Base-by-base conservation (phyloP, 37 sponge, comb jelly and placozoan genomes). In the Cliona cf. orientalis region DNA sequence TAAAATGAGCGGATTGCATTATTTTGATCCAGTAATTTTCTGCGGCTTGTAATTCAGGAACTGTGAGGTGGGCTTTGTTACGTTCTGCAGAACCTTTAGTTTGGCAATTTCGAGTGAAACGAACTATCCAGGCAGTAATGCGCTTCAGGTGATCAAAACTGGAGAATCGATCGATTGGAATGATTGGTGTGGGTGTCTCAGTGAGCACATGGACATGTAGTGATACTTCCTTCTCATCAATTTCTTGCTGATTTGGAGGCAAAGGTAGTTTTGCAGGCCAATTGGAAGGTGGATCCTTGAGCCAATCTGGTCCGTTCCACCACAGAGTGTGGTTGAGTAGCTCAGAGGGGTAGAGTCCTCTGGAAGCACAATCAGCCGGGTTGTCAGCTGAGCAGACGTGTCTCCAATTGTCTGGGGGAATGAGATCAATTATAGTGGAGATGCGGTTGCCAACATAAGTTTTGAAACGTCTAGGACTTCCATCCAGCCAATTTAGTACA, bases 401-500 rank as follows among this genome's bases (percentile, higher is more conserved):
- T 39, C 34, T 55, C 60, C 71, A 69, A 26, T 39, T 57, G 14
- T 69, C 71, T 14, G 81, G 72, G 28, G 60, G 71, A 23, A 81
- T 71, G 45, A 39, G 55, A 57, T 56, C 71, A 12, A 57, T n/a
- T n/a, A n/a, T n/a, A n/a, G n/a, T n/a, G n/a, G n/a, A n/a, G n/a
- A n/a, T n/a, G n/a, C n/a, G n/a, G n/a, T n/a, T n/a, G n/a, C n/a
- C n/a, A n/a, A n/a, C n/a, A n/a, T n/a, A n/a, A n/a, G n/a, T n/a
- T n/a, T n/a, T n/a, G n/a, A n/a, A n/a, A n/a, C n/a, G n/a, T n/a
- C n/a, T n/a, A n/a, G n/a, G 58, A 56, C 58, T 80, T 17, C 71
- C 71, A 55, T 65, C 46, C 66, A 81, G 42, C 82, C 82, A 81
- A 57, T 39, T 72, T 35, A 81, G 72, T n/a, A 81, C 82, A 43